Evolutionary conservation across 2,113 vertebrate genomes (phyloP).

Genomic region (Stigmatopora argus): DNA sequence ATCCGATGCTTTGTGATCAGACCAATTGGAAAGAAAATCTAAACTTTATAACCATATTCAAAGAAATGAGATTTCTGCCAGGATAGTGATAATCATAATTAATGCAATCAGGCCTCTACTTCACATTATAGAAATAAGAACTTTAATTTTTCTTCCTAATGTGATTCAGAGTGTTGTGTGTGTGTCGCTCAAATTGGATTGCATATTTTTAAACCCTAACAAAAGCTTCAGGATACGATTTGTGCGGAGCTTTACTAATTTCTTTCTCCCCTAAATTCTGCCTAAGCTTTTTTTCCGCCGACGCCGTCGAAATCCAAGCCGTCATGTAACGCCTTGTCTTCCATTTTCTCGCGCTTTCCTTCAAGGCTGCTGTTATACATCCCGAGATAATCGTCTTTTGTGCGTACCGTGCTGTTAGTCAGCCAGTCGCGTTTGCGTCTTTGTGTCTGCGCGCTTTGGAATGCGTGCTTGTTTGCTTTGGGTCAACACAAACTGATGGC

Average conservation of each 20-base stretch:
- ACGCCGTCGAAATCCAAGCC: background rate
- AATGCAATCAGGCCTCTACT: background rate
- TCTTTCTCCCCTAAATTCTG: constrained; percentile 26
- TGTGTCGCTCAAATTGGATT: constrained; percentile 30
- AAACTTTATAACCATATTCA: no score
- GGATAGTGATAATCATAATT: background rate
- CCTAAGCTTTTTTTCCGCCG: background rate
- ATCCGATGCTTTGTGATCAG: no score
- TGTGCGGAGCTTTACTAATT: constrained; percentile 20
- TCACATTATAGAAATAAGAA: constrained; percentile 6
- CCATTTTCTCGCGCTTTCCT: background rate
- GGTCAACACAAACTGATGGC: constrained; percentile 10
- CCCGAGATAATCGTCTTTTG: background rate
- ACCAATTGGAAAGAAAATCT: no score
- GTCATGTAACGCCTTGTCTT: background rate
- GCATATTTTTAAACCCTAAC: constrained; percentile 32
- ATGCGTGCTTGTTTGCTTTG: constrained; percentile 28
- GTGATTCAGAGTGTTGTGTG: constrained; percentile 2
- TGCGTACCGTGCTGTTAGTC: background rate
- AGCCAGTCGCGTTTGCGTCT: background rate
- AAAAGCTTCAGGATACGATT: constrained; percentile 30
- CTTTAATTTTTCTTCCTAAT: constrained; percentile 1
- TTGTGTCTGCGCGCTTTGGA: constrained; percentile 26
- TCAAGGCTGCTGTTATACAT: background rate
- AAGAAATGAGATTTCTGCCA: background rate